phyloP scores from a whole-genome alignment of 2,888 invertebrate genomes.

The Barypeithes pellucidus region DNA sequence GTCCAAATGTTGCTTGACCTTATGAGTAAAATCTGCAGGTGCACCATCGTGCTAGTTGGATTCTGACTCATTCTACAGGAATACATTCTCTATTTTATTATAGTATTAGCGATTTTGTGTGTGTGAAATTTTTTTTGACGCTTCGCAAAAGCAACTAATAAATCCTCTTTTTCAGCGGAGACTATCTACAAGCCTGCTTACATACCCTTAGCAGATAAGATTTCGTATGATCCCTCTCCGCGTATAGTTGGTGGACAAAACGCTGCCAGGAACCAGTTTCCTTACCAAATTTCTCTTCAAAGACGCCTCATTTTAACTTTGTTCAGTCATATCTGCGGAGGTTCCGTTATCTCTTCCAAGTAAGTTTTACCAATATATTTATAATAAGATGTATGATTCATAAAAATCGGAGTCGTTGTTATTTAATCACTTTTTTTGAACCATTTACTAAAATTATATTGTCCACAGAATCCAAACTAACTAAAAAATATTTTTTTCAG shows the following conservation, averaged over 20 bases:
- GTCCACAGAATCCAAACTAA: no score
- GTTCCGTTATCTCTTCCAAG: constrained; percentile 65
- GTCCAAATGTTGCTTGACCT: no score
- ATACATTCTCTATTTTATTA: no score
- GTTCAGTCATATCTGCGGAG: constrained; percentile 67
- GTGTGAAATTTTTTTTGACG: no score
- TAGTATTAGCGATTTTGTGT: no score
- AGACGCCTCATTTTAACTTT: constrained; percentile 64
- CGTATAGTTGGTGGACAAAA: constrained; percentile 70
- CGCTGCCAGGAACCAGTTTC: constrained; percentile 70
- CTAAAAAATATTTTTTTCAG: constrained; percentile 7
- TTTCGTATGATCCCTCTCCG: constrained; percentile 10
- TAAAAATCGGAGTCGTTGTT: no score
- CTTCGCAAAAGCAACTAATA: not conserved
- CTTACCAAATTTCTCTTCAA: constrained; percentile 71
- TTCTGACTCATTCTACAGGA: not conserved
- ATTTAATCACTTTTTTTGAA: no score
- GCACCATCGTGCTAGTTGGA: no score
- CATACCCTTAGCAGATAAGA: constrained; percentile 13
- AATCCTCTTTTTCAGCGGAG: not conserved
- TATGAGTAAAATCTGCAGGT: no score
- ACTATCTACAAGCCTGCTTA: constrained; percentile 16
- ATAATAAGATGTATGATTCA: not conserved
- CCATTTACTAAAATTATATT: no score
- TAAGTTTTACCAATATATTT: constrained; percentile 3